A percentile compares a stretch with the other conserved stretches of the same genome.
These are phyloP conservation scores for Oreamnos americanus DNA, from an alignment of 2,113 vertebrate species.

Conservation along the genomic window DNA sequence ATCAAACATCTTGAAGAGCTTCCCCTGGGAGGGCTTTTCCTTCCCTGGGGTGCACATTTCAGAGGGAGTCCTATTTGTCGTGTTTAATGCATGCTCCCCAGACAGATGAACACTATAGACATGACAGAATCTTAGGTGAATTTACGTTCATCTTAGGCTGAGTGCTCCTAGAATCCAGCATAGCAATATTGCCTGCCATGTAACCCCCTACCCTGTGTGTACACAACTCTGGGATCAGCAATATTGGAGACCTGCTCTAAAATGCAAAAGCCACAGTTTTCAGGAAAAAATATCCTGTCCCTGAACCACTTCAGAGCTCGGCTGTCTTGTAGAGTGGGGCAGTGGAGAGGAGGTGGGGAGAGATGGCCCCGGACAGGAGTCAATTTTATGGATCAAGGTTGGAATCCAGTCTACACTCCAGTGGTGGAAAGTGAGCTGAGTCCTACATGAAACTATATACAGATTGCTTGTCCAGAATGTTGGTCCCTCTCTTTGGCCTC, in stretches of 20 bases:
- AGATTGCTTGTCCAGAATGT: neutral
- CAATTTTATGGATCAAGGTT: slow-evolving; percentile 55
- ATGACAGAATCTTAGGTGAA: slow-evolving; percentile 90
- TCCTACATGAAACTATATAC: neutral
- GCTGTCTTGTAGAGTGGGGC: neutral
- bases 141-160: slow-evolving; percentile 86
- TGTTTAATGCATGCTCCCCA: slow-evolving; percentile 91
- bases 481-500: neutral
- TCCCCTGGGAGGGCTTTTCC: slow-evolving; percentile 89
- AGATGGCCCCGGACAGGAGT: slow-evolving; percentile 18
- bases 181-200: neutral
- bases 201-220: neutral
- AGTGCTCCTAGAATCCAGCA: neutral
- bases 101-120: slow-evolving; percentile 92
- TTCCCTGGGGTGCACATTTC: slow-evolving; percentile 90
- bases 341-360: too few species aligned
- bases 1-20: slow-evolving; percentile 87
- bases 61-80: slow-evolving; percentile 89
- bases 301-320: neutral
- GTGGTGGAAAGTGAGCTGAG: neutral
- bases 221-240: neutral
- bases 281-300: neutral
- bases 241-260: neutral
- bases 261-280: neutral
- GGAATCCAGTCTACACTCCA: neutral